These are phyloP conservation scores for Tenthredo notha DNA, from an alignment of 2,888 invertebrate genomes.

Conservation along the genomic window DNA sequence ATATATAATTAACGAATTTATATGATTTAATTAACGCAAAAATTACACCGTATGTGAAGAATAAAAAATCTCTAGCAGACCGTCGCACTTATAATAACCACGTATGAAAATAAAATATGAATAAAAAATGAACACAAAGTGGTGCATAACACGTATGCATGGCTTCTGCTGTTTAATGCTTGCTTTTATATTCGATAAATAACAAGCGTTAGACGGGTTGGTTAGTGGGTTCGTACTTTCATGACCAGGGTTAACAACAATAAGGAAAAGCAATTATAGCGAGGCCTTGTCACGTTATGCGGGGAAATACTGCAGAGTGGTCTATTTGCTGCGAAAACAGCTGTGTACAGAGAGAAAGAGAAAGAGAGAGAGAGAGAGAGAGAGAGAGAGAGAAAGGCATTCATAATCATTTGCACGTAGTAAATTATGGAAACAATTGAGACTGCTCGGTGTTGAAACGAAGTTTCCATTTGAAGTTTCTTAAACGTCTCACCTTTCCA, in stretches of 20 bases:
- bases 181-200: constrained; percentile 3
- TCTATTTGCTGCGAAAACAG: not conserved
- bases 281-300: constrained; percentile 7
- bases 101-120: not conserved
- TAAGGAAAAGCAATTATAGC: constrained; percentile 30
- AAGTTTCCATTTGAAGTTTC: constrained; percentile 29
- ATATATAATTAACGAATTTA: not conserved
- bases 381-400: not conserved
- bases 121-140: not conserved
- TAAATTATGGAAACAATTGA: constrained; percentile 27
- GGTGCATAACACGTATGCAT: not conserved
- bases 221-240: not conserved
- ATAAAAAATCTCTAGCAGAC: not conserved
- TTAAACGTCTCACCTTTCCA: not conserved
- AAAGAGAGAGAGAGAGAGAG: not conserved
- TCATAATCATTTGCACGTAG: not conserved
- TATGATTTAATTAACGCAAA: not conserved
- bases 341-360: not conserved
- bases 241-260: constrained; percentile 30
- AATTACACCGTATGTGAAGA: not conserved
- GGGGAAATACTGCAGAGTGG: not conserved
- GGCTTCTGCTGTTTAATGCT: not conserved
- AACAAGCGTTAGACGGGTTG: not conserved
- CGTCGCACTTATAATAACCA: not conserved
- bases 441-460: not conserved